Percentiles rank a stretch among this genome's conserved stretches.
Evolutionary conservation across 2,113 vertebrate species (phyloP).

Genomic region (Nothoprocta pentlandii): DNA sequence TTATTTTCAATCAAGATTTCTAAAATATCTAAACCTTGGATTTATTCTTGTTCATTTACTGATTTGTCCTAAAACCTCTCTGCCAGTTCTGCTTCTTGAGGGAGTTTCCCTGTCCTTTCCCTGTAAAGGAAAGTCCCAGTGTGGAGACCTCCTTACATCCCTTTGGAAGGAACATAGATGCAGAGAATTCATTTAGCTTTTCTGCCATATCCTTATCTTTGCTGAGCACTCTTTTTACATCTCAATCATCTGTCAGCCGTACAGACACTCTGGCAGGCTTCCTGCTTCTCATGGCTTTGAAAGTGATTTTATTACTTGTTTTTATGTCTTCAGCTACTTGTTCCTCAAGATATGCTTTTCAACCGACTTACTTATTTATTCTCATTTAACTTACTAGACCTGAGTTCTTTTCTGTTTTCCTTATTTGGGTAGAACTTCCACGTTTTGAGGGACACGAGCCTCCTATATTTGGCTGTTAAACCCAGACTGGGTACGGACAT

Average conservation of each 20-base stretch:
- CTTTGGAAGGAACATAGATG: background rate
- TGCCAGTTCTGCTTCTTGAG: background rate
- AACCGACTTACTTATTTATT: background rate
- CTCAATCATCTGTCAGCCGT: conserved; percentile 45
- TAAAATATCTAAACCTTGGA: background rate
- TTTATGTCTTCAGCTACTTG: conserved; percentile 44
- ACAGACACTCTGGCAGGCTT: conserved; percentile 49
- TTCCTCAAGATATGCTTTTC: conserved; percentile 22
- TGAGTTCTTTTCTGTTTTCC: conserved; percentile 1
- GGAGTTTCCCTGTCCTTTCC: background rate
- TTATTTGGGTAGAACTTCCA: background rate
- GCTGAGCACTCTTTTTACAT: conserved; percentile 51
- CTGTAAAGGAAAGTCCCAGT: background rate
- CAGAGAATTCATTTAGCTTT: background rate
- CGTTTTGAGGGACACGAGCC: background rate
- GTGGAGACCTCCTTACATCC: background rate
- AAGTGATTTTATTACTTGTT: conserved; percentile 50
- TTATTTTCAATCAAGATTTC: conserved; percentile 7
- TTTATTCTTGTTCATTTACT: background rate
- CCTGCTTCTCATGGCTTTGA: conserved; percentile 58
- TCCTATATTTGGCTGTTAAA: background rate
- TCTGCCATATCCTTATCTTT: conserved; percentile 48
- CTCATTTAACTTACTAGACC: conserved; percentile 6
- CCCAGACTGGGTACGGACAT: background rate
- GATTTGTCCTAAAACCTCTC: background rate